Conservation (phyloP, 2,113 vertebrate species). For the Aramus guarauna region DNA sequence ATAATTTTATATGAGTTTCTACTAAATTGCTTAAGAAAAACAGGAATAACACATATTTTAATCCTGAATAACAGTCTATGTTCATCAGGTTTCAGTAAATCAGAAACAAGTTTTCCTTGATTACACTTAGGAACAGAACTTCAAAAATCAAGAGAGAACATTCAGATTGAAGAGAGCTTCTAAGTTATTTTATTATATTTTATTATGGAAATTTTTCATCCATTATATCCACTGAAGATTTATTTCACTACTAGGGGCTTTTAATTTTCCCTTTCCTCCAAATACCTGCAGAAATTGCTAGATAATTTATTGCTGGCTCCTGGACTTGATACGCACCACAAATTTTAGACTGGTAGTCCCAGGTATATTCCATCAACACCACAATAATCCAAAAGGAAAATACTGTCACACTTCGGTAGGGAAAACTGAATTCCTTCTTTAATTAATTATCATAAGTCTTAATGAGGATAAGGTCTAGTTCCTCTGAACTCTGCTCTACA, state of each 20-base stretch:
- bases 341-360: neutral
- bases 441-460: neutral
- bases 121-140: neutral
- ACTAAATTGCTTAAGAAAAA: neutral
- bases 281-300: neutral
- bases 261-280: neutral
- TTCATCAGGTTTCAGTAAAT: neutral
- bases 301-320: neutral
- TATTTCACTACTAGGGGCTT: neutral
- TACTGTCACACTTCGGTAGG: neutral
- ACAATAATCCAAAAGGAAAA: neutral
- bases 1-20: neutral
- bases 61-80: neutral
- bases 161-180: neutral
- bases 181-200: neutral
- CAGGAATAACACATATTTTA: neutral
- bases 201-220: neutral
- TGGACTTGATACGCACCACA: neutral
- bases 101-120: neutral
- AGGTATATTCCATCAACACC: neutral
- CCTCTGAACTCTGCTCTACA: neutral
- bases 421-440: neutral
- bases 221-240: neutral
- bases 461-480: neutral
- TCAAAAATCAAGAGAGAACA: neutral